A percentile compares a stretch with the other conserved stretches of the same genome.
These are phyloP conservation scores for Zosterops japonicus DNA, from an alignment of 2,113 vertebrate genomes.

Conservation along the genomic window DNA sequence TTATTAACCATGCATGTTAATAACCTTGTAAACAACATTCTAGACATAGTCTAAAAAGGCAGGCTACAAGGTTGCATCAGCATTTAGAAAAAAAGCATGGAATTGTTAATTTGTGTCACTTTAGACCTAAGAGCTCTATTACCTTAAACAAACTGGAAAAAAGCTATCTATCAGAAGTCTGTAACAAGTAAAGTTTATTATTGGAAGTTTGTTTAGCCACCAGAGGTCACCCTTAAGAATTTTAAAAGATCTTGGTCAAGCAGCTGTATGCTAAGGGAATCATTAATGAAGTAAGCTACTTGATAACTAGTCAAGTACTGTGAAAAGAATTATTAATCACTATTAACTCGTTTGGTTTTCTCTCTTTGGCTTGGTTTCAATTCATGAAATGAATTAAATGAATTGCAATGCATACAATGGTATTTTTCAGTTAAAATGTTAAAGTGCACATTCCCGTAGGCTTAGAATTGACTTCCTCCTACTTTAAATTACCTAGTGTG, in stretches of 20 bases:
- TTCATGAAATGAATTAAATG: not conserved
- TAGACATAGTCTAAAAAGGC: not conserved
- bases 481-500: not conserved
- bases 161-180: not conserved
- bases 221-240: not conserved
- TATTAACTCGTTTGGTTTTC: not conserved
- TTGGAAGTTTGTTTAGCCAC: not conserved
- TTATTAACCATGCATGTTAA: not conserved
- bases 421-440: not conserved
- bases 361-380: not conserved
- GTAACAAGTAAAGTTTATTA: not conserved
- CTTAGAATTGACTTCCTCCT: not conserved
- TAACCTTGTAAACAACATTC: not conserved
- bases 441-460: not conserved
- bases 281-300: not conserved
- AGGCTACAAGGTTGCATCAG: not conserved
- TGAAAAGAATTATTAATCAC: constrained; percentile 5
- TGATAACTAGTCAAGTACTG: not conserved
- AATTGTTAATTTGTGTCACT: not conserved
- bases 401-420: too few relatives aligned
- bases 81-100: not conserved
- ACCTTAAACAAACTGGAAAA: not conserved
- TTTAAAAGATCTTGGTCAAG: not conserved
- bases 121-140: not conserved
- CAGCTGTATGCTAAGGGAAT: not conserved